Conservation (phyloP, 2,797 vertebrate species). For the Phrynocephalus vlangalii region DNA sequence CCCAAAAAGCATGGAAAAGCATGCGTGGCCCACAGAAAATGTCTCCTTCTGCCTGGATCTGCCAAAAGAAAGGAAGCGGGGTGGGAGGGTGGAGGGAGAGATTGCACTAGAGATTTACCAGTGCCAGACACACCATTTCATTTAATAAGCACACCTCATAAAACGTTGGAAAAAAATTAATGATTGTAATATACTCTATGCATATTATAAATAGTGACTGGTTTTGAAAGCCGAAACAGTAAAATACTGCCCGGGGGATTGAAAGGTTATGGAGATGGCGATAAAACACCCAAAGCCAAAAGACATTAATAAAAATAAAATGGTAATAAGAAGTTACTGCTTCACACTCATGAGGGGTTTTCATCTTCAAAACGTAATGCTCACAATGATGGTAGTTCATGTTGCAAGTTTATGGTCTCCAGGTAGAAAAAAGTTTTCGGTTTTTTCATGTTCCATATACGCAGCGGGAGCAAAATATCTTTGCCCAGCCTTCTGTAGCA, state of each 20-base stretch:
- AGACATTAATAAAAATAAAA: constrained; percentile 46
- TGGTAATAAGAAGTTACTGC: constrained; percentile 27
- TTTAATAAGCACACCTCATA: constrained; percentile 74
- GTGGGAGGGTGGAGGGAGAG: constrained; percentile 50
- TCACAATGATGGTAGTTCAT: constrained; percentile 36
- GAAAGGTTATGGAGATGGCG: constrained; percentile 56
- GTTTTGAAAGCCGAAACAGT: constrained; percentile 55
- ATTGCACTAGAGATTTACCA: constrained; percentile 65
- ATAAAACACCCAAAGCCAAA: constrained; percentile 50
- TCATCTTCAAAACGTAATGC: constrained; percentile 29
- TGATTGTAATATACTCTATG: constrained; percentile 57
- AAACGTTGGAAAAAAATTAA: constrained; percentile 65
- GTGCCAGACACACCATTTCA: constrained; percentile 71
- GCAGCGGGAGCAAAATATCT: not conserved
- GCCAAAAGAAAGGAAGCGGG: constrained; percentile 71
- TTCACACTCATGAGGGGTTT: constrained; percentile 34
- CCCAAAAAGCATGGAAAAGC: constrained; percentile 70
- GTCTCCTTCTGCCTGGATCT: constrained; percentile 59
- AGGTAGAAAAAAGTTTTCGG: constrained; percentile 5
- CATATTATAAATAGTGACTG: constrained; percentile 65
- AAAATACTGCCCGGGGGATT: constrained; percentile 47
- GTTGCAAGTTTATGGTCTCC: constrained; percentile 32
- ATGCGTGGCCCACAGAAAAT: constrained; percentile 66
- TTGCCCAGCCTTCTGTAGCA: not conserved
- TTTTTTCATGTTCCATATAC: not conserved